These are phyloP conservation scores for Pampus argenteus DNA, from an alignment of 2,797 vertebrate species.

Conservation along the genomic window DNA sequence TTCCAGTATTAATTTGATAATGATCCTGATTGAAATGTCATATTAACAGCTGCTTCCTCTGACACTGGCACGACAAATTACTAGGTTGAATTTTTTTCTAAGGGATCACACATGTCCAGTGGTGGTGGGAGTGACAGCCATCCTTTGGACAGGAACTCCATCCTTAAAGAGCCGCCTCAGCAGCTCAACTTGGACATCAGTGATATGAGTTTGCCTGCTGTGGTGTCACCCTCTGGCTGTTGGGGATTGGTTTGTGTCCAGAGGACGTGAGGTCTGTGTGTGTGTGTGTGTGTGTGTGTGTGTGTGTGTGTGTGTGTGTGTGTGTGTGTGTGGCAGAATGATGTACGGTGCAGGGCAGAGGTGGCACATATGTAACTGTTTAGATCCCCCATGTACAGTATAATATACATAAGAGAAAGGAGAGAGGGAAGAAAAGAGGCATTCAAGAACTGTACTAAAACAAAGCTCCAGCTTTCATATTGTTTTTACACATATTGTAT, in stretches of 20 bases:
- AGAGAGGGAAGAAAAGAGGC: neutral
- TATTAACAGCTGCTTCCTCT: slow-evolving; percentile 42
- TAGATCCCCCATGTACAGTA: slow-evolving; percentile 1
- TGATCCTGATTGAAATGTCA: slow-evolving; percentile 23
- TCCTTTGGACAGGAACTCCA: slow-evolving; percentile 54
- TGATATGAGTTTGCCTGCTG: slow-evolving; percentile 77
- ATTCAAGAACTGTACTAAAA: slow-evolving; percentile 19
- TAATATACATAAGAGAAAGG: neutral
- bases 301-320: slow-evolving; percentile 25
- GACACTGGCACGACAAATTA: slow-evolving; percentile 67
- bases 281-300: slow-evolving; percentile 41
- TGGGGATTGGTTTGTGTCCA: slow-evolving; percentile 77
- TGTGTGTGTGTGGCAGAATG: slow-evolving; percentile 10
- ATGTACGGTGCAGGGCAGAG: slow-evolving; percentile 19
- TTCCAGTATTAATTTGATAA: slow-evolving; percentile 30
- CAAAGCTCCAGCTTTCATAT: slow-evolving; percentile 9
- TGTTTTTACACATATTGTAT: slow-evolving; percentile 22
- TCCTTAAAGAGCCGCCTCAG: slow-evolving; percentile 79
- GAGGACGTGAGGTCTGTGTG: slow-evolving; percentile 42
- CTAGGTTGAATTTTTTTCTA: slow-evolving; percentile 71
- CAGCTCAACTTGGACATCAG: slow-evolving; percentile 77
- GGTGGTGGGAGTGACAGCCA: slow-evolving; percentile 71
- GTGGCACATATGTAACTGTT: slow-evolving; percentile 34
- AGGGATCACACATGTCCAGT: slow-evolving; percentile 77
- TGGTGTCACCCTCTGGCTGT: slow-evolving; percentile 75